Base-by-base conservation (phyloP, 30 jellyfish, hydroid and myxozoan species). In the Sanderia malayensis region DNA sequence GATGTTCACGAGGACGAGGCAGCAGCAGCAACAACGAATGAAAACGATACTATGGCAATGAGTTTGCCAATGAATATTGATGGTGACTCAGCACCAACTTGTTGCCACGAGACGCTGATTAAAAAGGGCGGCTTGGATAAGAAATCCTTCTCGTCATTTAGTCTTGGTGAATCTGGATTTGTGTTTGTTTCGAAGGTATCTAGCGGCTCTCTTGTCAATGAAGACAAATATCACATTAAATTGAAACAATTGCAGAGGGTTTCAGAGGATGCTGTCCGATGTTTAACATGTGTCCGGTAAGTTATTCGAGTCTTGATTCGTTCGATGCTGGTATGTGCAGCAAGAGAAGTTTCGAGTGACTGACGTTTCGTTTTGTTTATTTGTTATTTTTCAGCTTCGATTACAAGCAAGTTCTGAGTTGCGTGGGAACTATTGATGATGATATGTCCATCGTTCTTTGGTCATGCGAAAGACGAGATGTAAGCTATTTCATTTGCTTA, bases 391-490 rank as follows among this genome's bases (percentile, higher is more conserved):
- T 45, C 46, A 92, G 96, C 46, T 47, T 79, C 30, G 98, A 92
- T 58, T 46, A 79, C 17, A 80, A 75, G 73, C 88, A 67, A 45
- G 71, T 92, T 2, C 62, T 92, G 73, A 83, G 96, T 80, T 84
- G 98, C 73, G 89, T 73, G 37, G 98, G 98, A 0, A 93, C 93
- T 30, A 58, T 92, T 20, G 66, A 78, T 55, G 95, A 92, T 63
- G 95, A 84, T 47, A 47, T 86, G 76, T 83, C 98, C 2, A 88
- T 85, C 29, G 82, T 84, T 63, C 59, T 92, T 59, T 92, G 98
- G 98, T 84, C 95, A 24, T 78, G 92, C 20, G 96, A 92, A 64
- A 66, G 92, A 61, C 87, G 89, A 6, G 95, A 84, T 82, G 98
- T 92, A 89, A 6, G 20, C 18, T 19, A 45, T 52, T 69, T n/a